Base-by-base conservation (phyloP, 2,888 invertebrate genomes). In the Scelioninae gen. 2 region DNA sequence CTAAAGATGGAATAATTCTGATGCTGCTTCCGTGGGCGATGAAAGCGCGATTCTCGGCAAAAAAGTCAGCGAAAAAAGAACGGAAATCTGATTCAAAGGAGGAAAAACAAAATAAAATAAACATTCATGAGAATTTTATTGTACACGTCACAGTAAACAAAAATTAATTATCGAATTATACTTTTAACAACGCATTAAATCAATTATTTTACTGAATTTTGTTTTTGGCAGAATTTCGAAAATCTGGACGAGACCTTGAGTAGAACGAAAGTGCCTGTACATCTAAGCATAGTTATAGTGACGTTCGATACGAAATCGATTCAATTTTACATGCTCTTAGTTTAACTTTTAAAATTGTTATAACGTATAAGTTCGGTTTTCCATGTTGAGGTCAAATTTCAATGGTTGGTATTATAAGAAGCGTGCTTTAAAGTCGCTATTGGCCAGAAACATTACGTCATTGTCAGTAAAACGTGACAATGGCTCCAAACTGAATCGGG, bases 81-180 rank as follows among this genome's bases (percentile, higher is more conserved):
- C 15, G 28, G 18, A 52, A 50, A 52, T 6, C 39, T 7, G 43
- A 63, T 43, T 39, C 50, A n/a, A 52, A 52, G 1, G 52, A 52
- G 9, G 58, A 58, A 19, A 43, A 43, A 35, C 11, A 16, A 31
- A 19, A 19, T 13, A 60, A 46, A 31, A 37, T 0, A 37, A 35
- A 25, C 2, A 28, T 58, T 16, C 60, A 52, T 35, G 53, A 69
- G 13, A 43, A 9, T 41, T 69, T 69, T 45, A 69, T 69, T 35
- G 7, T 69, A 10, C 52, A 69, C 22, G 53, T 60, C 9, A 13
- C 10, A 19, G 68, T 60, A 50, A 68, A 25, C 16, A 37, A 2
- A 45, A 25, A 25, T 25, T 25, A 25, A 25, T 25, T 25, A 4
- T 25, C 11, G 1, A 52, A 52, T 6, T 10, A 52, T 6, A 52